Evolutionary conservation across 92 coral and sea anemone species (phyloP).

Genomic region (Zoanthus sociatus): DNA sequence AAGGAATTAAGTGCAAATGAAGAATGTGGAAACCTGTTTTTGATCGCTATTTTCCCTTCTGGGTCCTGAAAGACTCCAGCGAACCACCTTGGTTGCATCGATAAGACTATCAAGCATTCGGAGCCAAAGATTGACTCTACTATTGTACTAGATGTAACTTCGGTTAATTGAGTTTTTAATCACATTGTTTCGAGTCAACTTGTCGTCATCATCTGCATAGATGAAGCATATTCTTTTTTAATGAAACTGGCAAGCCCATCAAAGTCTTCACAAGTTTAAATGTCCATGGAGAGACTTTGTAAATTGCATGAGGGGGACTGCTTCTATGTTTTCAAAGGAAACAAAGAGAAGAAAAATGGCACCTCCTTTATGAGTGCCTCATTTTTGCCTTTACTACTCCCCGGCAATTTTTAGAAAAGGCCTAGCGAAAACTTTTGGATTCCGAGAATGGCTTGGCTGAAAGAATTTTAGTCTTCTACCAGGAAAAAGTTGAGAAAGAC

Average conservation of each 20-base stretch:
- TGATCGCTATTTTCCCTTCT: background rate
- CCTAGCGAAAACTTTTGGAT: conserved; percentile 24
- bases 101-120: background rate
- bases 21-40: background rate
- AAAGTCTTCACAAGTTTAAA: background rate
- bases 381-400: conserved; percentile 8
- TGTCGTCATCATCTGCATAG: conserved; percentile 40
- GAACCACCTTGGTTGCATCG: background rate
- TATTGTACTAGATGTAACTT: conserved; percentile 20
- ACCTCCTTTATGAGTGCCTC: too few relatives aligned
- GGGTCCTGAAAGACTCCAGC: background rate
- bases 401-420: conserved; percentile 29
- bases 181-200: conserved; percentile 30
- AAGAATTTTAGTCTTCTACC: conserved; percentile 43
- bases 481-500: background rate
- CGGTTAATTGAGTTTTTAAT: conserved; percentile 37
- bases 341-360: conserved; percentile 23
- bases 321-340: conserved; percentile 23
- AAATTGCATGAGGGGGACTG: conserved; percentile 38
- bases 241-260: background rate
- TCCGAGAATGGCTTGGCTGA: conserved; percentile 38
- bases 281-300: conserved; percentile 49
- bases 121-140: background rate
- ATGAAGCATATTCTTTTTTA: conserved; percentile 44
- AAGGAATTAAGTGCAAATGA: background rate